These are phyloP conservation scores for Aphrophora alni DNA, from an alignment of 2,888 invertebrate species.

Conservation along the genomic window DNA sequence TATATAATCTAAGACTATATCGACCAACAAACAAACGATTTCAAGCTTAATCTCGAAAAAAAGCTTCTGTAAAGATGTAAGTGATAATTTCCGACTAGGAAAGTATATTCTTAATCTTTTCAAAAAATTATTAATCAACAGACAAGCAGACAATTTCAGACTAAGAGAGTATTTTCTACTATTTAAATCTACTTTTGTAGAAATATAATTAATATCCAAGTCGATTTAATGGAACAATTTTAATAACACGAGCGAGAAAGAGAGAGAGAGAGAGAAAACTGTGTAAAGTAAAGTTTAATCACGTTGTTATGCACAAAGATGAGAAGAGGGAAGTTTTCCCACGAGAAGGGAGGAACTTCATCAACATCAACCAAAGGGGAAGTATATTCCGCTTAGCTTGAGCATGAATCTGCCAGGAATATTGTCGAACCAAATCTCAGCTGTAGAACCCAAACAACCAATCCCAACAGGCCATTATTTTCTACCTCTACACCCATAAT, in stretches of 20 bases:
- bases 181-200: too few species aligned
- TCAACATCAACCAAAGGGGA: neutral
- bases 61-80: too few species aligned
- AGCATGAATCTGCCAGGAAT: neutral
- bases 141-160: neutral
- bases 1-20: too few species aligned
- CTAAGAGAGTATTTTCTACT: neutral
- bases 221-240: neutral
- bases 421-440: constrained; percentile 9
- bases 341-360: neutral
- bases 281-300: neutral
- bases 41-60: too few species aligned
- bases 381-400: neutral
- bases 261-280: neutral
- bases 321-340: neutral
- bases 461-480: neutral
- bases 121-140: too few species aligned
- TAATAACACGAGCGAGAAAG: neutral
- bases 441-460: neutral
- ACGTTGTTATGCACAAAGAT: neutral
- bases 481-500: neutral
- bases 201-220: neutral
- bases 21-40: too few species aligned
- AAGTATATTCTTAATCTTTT: too few species aligned
- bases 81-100: too few species aligned